Percentiles rank a stretch among this genome's conserved stretches.
phyloP scores from a whole-genome alignment of 2,113 vertebrate genomes.

The Mixornis gularis region DNA sequence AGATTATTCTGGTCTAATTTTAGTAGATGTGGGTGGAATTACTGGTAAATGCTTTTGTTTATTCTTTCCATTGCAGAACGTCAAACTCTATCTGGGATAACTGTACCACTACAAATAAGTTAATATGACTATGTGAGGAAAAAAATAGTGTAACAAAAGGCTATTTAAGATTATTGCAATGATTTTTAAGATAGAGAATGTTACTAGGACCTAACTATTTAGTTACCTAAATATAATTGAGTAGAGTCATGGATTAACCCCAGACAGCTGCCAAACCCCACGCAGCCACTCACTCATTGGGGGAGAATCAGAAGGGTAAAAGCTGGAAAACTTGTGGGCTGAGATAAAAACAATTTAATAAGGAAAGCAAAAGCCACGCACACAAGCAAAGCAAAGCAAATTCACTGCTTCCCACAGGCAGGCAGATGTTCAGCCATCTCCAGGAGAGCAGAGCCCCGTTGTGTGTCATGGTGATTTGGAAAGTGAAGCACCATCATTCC shows the following conservation, averaged over 20 bases:
- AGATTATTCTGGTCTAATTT: constrained; percentile 36
- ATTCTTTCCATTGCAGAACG: constrained; percentile 21
- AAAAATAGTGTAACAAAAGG: background rate
- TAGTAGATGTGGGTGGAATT: constrained; percentile 51
- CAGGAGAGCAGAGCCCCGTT: fast-evolving
- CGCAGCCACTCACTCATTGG: background rate
- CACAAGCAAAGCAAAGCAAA: background rate
- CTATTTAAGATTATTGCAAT: background rate
- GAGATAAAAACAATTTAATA: background rate
- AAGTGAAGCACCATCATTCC: background rate
- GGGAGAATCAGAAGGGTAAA: background rate
- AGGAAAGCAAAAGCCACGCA: background rate
- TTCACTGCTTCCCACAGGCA: background rate
- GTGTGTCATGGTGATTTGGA: background rate
- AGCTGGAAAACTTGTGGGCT: background rate
- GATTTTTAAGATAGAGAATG: background rate
- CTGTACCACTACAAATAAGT: background rate
- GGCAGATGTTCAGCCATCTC: background rate
- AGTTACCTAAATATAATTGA: background rate
- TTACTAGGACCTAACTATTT: background rate
- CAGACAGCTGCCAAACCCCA: background rate
- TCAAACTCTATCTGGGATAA: background rate
- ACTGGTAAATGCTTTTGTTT: constrained; percentile 49
- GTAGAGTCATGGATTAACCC: background rate
- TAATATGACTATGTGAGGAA: background rate